Base-by-base conservation (phyloP, 2,888 invertebrate genomes). In the Nomada flava region DNA sequence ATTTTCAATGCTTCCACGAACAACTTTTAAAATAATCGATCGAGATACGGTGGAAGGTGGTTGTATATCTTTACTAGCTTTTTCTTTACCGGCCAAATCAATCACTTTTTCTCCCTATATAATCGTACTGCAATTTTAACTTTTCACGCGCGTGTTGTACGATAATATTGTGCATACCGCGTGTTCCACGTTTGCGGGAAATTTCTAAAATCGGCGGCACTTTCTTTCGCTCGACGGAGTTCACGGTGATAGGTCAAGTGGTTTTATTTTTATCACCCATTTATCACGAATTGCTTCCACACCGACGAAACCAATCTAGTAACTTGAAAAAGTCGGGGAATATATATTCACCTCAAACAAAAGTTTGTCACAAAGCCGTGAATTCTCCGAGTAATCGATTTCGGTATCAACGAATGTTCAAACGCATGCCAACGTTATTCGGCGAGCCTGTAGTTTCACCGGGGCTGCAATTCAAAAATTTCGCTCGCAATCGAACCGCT, bases 401-500 rank as follows among this genome's bases (percentile, higher is more conserved):
- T 64, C 62, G 44, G 59, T 63, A 50, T 62, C 62, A 67, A 79
- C 68, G 69, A 75, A 42, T 50, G 5, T 20, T 55, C 47, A 57
- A 82, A 79, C 53, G 60, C 47, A 63, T 70, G 50, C 65, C 57
- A 67, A 52, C 53, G 75, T 23, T 50, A 18, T 55, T 50, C 50
- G 47, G 64, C 1, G 55, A 13, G 20, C 15, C 52, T 63, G 47
- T 70, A 79, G 70, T 70, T 79, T 67, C 44, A 5, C 42, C 44
- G n/a, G 29, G 55, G 52, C 68, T 59, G 71, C 76, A 68, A 81
- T 81, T 72, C 76, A 81, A 72, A 75, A 82, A 79, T 71, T 70
- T 69, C 29, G 55, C 62, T 73, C 67, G 80, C 76, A 76, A 83
- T 83, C 80, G 84, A 84, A 80, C 68, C 76, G 74, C 64, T 73